Conservation (phyloP, 1,140 invertebrate species). For the Phymastichus coffea region DNA sequence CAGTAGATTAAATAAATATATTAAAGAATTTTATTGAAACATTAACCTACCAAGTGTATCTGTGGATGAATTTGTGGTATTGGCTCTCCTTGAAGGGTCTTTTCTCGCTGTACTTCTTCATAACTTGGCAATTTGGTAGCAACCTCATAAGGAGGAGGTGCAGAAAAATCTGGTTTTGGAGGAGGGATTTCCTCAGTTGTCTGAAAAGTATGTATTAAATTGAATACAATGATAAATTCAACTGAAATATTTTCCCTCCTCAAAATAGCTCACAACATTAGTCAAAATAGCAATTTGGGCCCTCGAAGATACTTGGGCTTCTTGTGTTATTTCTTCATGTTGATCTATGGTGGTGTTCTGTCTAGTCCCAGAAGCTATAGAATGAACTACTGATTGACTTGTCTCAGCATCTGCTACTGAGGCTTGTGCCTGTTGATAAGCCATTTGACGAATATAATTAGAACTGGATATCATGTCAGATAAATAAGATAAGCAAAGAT, state of each 20-base stretch:
- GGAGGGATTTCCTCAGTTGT: slow-evolving; percentile 66
- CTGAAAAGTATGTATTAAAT: background rate
- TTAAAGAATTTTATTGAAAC: too few relatives aligned
- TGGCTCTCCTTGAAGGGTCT: slow-evolving; percentile 73
- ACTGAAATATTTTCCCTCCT: background rate
- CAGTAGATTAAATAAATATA: background rate
- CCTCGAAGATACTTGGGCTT: slow-evolving; percentile 10
- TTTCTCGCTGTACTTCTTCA: slow-evolving; percentile 86
- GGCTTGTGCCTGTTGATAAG: slow-evolving; percentile 8
- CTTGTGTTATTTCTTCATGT: slow-evolving; percentile 3
- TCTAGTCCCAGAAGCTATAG: background rate
- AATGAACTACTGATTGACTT: slow-evolving; percentile 9
- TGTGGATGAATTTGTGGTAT: slow-evolving; percentile 49
- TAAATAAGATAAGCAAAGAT: slow-evolving; percentile 1
- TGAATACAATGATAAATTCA: background rate
- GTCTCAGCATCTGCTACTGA: background rate
- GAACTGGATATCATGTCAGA: background rate
- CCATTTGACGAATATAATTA: slow-evolving; percentile 9
- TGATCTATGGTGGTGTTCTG: slow-evolving; percentile 1
- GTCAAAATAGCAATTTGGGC: slow-evolving; percentile 2
- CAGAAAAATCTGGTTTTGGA: slow-evolving; percentile 77
- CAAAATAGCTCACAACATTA: too few relatives aligned
- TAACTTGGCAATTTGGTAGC: slow-evolving; percentile 84
- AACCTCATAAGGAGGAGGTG: slow-evolving; percentile 82
- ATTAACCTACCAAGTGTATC: slow-evolving; percentile 47